Conservation (phyloP, 2,797 vertebrate species). For the Phrynocephalus forsythii region DNA sequence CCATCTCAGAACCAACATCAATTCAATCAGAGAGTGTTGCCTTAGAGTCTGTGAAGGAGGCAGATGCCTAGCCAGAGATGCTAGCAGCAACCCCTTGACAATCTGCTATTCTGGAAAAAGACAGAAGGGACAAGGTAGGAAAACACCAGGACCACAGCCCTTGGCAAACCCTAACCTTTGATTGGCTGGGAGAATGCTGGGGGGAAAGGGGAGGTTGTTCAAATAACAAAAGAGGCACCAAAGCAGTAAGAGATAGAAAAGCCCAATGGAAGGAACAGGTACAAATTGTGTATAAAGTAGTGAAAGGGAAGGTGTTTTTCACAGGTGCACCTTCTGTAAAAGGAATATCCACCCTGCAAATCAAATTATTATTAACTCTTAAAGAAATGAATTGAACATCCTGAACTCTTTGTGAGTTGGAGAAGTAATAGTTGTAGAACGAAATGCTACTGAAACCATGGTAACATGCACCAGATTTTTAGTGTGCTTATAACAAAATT, state of each 20-base stretch:
- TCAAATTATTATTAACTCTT: not conserved
- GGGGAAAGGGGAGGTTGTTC: not conserved
- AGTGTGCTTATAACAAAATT: not conserved
- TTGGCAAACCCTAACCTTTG: not conserved
- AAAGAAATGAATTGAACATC: not conserved
- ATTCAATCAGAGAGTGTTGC: no score
- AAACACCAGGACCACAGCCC: no score
- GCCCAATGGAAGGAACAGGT: no score
- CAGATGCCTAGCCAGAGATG: no score
- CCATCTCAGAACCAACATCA: no score
- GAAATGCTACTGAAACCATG: conserved; percentile 25
- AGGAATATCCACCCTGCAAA: not conserved
- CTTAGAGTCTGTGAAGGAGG: no score
- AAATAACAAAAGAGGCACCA: not conserved
- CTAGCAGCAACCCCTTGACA: no score
- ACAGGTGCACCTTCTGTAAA: not conserved
- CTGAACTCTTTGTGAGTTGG: not conserved
- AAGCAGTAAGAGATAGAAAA: not conserved
- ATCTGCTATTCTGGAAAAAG: no score
- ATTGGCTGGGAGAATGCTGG: not conserved
- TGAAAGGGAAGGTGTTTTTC: not conserved
- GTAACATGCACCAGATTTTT: conserved; percentile 19
- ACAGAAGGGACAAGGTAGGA: no score
- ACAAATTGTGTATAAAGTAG: not conserved
- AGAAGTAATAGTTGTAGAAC: not conserved